phyloP scores from a whole-genome alignment of 1,140 invertebrate genomes.

The Lerema accius region DNA sequence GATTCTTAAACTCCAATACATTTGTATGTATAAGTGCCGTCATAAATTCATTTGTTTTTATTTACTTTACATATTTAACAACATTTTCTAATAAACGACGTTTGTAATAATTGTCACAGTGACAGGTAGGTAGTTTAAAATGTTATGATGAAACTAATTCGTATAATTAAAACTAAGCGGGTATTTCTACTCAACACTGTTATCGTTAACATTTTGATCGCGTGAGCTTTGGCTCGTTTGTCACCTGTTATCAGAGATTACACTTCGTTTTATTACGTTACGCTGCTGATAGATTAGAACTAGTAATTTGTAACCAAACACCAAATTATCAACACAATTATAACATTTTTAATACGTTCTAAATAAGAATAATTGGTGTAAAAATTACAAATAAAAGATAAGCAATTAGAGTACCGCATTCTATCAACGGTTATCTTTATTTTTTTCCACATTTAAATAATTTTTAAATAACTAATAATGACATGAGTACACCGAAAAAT shows the following conservation, averaged over 20 bases:
- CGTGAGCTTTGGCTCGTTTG: conserved; percentile 29
- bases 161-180: conserved; percentile 2
- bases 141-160: not conserved
- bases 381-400: too few species aligned
- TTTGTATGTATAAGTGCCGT: too few species aligned
- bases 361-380: too few species aligned
- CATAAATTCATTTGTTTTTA: too few species aligned
- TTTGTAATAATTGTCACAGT: too few species aligned
- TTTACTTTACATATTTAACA: not conserved
- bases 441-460: too few species aligned
- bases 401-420: too few species aligned
- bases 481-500: too few species aligned
- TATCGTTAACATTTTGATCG: conserved; percentile 29
- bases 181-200: conserved; percentile 9
- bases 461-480: too few species aligned
- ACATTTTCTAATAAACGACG: too few species aligned
- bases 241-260: conserved; percentile 31
- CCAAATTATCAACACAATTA: not conserved
- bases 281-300: conserved; percentile 24
- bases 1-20: too few species aligned
- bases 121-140: not conserved
- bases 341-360: not conserved
- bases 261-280: conserved; percentile 26
- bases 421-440: too few species aligned
- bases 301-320: conserved; percentile 15